Base-by-base conservation (phyloP, 2,888 invertebrate genomes). In the Tetrapedia diversipes region DNA sequence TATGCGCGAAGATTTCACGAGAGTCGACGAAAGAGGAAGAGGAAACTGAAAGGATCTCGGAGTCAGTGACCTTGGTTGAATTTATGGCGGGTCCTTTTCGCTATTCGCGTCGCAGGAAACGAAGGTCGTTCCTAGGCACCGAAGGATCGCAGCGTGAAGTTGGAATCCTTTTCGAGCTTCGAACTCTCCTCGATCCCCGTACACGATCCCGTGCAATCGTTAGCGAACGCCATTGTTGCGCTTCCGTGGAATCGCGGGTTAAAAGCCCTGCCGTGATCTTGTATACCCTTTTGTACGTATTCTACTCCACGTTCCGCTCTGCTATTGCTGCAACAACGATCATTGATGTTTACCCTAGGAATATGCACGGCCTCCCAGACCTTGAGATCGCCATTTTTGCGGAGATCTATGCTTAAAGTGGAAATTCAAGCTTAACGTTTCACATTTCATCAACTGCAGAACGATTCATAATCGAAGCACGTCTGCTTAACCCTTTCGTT, bases 81-180 rank as follows among this genome's bases (percentile, higher is more conserved):
- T 91, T 91, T 91, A 91, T 87, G 88, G 82, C 83, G 78, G n/a
- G 70, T 79, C 78, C 88, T 83, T 89, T 88, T 90, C 87, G 87
- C 84, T 84, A 77, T 79, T 77, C 66, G 49, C 76, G 63, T 70
- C 71, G 67, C 85, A 84, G 86, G 84, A 86, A 90, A 87, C 87
- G 89, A 90, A 91, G 90, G 90, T 87, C 88, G 85, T 72, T 73
- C 74, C 81, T 77, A 76, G 79, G 77, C 73, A 71, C 75, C n/a
- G n/a, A 85, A 85, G 86, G 87, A 90, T 89, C 88, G 76, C 88
- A 86, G 89, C 89, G 83, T 89, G 89, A 87, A 87, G 82, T 82
- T 71, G 63, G 61, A 81, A 78, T 80, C 82, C 82, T 80, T 79
- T 67, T 56, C 37, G 32, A 65, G 49, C 47, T 60, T 53, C 47